Base-by-base conservation (phyloP, 2,888 invertebrate species). In the Dryobotodes eremita region DNA sequence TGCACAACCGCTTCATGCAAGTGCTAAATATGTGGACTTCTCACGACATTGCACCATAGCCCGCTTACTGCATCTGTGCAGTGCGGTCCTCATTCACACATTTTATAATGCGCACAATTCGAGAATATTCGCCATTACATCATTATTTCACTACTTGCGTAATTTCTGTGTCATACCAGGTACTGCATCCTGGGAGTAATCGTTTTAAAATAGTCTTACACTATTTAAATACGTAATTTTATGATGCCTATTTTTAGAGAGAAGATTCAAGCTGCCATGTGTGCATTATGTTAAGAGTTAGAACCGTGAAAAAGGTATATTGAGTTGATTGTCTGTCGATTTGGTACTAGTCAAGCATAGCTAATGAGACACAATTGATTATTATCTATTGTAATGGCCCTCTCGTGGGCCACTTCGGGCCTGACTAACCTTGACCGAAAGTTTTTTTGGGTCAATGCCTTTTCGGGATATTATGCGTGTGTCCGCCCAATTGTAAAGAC, bases 221-320 rank as follows among this genome's bases (percentile, higher is more conserved):
- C 53, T 65, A 75, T 68, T n/a, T 76, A 36, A 80, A 73, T 85
- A 80, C 81, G 73, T 75, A 59, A 71, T 71, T 80, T 73, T 74
- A 85, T 55, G 42, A 76, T 73, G 69, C n/a, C 82, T 87, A 87
- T 87, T 87, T 85, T 68, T 71, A 87, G 73, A 71, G 48, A 31
- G 23, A 59, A 75, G 61, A 86, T 68, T 53, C 77, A 82, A 70
- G 86, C 75, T 65, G 74, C 50, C 70, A 69, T 70, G 86, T 71
- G 26, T 82, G 82, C 69, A 74, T 59, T 61, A 17, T 48, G 69
- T 65, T 36, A 23, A n/a, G 50, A 50, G 20, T 53, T 57, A 62
- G 46, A 69, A 70, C 82, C 75, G 66, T 71, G 86, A 66, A 55
- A 64, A 59, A 57, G 57, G 66, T 86, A 15, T 42, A 68, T 62